These are phyloP conservation scores for Cyanoderma ruficeps DNA, from an alignment of 2,113 vertebrate species.

Conservation along the genomic window DNA sequence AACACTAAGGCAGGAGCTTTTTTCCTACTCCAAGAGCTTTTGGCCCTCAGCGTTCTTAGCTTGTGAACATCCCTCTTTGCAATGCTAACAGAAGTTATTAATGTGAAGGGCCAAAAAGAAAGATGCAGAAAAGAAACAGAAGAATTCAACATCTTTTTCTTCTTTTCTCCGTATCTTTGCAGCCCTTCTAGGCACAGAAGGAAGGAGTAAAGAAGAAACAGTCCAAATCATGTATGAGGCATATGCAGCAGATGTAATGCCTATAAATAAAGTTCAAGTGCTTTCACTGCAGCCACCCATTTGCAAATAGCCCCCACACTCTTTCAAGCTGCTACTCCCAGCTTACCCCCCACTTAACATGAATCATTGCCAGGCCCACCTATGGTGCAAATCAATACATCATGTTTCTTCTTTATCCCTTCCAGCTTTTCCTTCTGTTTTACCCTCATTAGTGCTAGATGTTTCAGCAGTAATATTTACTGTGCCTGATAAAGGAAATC, in stretches of 20 bases:
- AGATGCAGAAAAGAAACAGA: neutral
- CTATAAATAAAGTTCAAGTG: slow-evolving; percentile 48
- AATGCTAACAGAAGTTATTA: neutral
- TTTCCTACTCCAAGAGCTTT: neutral
- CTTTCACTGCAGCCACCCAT: neutral
- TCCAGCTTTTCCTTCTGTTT: neutral
- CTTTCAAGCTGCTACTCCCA: slow-evolving; percentile 29
- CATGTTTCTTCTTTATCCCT: neutral
- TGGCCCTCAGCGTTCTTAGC: neutral
- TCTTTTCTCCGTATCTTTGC: neutral
- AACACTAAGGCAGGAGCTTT: neutral
- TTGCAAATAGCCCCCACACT: slow-evolving; percentile 18
- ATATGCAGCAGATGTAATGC: slow-evolving; percentile 11
- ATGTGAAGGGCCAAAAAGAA: neutral
- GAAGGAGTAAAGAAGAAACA: neutral
- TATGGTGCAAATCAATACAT: neutral
- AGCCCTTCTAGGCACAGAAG: neutral
- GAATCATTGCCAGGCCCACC: neutral
- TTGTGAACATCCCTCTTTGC: neutral
- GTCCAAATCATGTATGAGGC: neutral
- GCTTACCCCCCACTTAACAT: neutral
- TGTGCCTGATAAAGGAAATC: neutral
- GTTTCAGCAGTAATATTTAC: neutral
- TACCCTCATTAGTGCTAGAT: neutral
- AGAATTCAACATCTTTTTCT: neutral